phyloP scores from a whole-genome alignment of 2,888 invertebrate genomes.

The Colostygia pectinataria region DNA sequence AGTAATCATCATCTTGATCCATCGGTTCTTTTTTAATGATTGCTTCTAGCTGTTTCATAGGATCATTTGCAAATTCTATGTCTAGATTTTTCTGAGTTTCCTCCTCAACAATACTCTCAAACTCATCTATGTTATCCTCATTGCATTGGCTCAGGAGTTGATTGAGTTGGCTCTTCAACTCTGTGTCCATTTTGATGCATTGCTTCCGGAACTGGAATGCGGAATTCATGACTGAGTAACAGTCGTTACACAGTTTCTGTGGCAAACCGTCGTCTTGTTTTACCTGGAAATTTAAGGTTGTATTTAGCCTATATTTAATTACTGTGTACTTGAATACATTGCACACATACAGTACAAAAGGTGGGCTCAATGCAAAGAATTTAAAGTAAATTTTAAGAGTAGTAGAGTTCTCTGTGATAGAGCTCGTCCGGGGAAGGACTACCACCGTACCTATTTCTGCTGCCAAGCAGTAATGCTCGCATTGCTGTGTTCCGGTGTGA shows the following conservation, averaged over 20 bases:
- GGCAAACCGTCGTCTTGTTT: conserved; percentile 68
- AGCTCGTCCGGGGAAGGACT: too few species aligned
- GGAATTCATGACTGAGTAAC: conserved; percentile 60
- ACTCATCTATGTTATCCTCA: conserved; percentile 36
- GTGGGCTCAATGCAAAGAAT: too few species aligned
- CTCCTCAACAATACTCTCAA: conserved; percentile 32
- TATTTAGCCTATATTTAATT: neutral
- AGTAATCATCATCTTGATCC: conserved; percentile 75
- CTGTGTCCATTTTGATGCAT: conserved; percentile 73
- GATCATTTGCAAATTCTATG: conserved; percentile 60
- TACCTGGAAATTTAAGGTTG: conserved; percentile 56
- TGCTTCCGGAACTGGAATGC: conserved; percentile 72
- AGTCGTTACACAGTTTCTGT: conserved; percentile 68
- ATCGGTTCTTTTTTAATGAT: conserved; percentile 69
- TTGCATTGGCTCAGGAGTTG: conserved; percentile 47
- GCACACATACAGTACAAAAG: too few species aligned
- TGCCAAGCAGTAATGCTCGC: too few species aligned
- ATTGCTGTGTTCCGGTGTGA: too few species aligned
- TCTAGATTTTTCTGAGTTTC: conserved; percentile 27
- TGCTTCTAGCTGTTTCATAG: conserved; percentile 66
- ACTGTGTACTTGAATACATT: too few species aligned
- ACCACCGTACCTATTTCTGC: too few species aligned
- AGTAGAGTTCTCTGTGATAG: too few species aligned
- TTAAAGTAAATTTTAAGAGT: too few species aligned
- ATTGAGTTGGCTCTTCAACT: conserved; percentile 63